Evolutionary conservation across 2,888 invertebrate species (phyloP), one percentile per base, ranked within the genome.

Genomic region (Cerastoderma edule): DNA sequence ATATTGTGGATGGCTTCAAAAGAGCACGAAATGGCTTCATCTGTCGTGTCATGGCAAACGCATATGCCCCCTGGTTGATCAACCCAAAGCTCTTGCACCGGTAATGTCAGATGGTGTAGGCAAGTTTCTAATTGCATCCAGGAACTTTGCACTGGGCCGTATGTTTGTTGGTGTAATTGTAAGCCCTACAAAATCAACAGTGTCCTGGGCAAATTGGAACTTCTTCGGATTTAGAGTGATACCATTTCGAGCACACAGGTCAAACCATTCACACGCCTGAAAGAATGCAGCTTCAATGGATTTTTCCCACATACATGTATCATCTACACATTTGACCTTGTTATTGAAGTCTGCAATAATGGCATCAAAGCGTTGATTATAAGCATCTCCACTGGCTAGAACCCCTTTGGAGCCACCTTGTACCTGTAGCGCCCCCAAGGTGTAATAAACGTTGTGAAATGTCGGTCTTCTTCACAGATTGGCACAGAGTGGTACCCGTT

Each of bases 41-140:
- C 57, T 72, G 71, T 46, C 53, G 44, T 50, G 77, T 54, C 72
- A 70, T 79, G 57, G 72, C 63, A 28, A 82, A 85, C 3, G 83
- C 72, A 67, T 85, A 85, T 24, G 81, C 66, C 2, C 71, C 83
- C 71, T 84, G 86, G 67, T 83, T 86, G 16, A 85, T 69, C 6
- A 85, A 72, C 24, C 83, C 84, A 69, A 85, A 10, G 80, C 72
- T 56, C 80, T 69, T 4, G 79, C 69, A 69, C 78, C 83, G 35
- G 80, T 84, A 46, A 83, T 80, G 60, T 80, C 75, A 22, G 44
- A 56, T 13, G 83, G 85, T 24, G 72, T 75, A 0, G 83, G 80
- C 60, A 84, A 80, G 63, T 80, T 75, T n/a, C 65, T 56, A 8
- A 86, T 78, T 27, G 79, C 83, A 54, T 78, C 74, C 27, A 85